These are phyloP conservation scores for Leptobrachium leishanense DNA, from an alignment of 2,113 vertebrate species.

Conservation along the genomic window DNA sequence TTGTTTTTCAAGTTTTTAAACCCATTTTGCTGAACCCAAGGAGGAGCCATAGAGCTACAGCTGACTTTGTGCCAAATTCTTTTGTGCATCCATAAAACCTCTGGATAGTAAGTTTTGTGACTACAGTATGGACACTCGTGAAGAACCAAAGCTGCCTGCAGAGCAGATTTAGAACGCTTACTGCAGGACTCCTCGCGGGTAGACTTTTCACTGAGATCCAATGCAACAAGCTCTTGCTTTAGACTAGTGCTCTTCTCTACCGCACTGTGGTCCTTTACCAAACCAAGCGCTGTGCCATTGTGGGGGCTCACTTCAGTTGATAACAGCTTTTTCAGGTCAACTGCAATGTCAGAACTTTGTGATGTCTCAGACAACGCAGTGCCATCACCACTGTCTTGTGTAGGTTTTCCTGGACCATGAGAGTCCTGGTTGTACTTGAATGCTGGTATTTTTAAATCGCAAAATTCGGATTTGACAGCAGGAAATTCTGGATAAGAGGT, in stretches of 20 bases:
- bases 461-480: conserved; percentile 62
- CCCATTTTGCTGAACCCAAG: conserved; percentile 79
- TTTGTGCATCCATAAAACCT: conserved; percentile 95
- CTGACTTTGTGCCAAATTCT: conserved; percentile 88
- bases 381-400: neutral
- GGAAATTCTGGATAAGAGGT: conserved; percentile 55
- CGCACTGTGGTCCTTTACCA: conserved; percentile 44
- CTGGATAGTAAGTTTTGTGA: conserved; percentile 86
- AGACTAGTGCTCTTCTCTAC: conserved; percentile 46
- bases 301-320: conserved; percentile 48
- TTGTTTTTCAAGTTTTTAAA: conserved; percentile 69
- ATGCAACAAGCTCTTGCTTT: conserved; percentile 57
- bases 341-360: conserved; percentile 33
- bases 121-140: conserved; percentile 89
- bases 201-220: conserved; percentile 71
- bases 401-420: conserved; percentile 51
- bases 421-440: conserved; percentile 65
- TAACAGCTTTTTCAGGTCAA: conserved; percentile 45
- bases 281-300: conserved; percentile 49
- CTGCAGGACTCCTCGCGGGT: conserved; percentile 59
- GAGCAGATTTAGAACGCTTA: conserved; percentile 58
- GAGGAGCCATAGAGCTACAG: conserved; percentile 75
- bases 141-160: conserved; percentile 70
- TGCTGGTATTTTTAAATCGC: conserved; percentile 69
- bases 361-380: conserved; percentile 24